Evolutionary conservation across 2,888 invertebrate species (phyloP), one percentile per base, ranked within the genome.

Genomic region (Dorcus hopei): DNA sequence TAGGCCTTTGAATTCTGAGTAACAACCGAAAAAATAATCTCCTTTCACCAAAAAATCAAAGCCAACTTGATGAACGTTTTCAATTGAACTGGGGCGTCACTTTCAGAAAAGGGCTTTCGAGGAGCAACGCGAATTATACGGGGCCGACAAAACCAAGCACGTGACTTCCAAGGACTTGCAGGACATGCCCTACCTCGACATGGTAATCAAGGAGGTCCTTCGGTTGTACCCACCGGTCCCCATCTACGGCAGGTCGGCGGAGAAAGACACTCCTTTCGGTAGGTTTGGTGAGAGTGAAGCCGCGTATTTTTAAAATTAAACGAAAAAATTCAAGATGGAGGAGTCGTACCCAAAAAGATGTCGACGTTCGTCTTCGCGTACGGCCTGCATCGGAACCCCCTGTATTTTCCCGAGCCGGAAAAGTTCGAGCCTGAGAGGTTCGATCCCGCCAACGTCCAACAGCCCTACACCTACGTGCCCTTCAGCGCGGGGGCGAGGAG

Each of bases 171-270:
- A 73, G 54, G 80, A 83, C 50, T 64, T 83, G 5, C 73, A 78
- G 49, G 74, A 81, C 60, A 82, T 83, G 82, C 82, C 81, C 68
- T 83, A 83, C 67, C 74, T 83, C 62, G 82, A 83, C 49, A 65
- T 78, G 48, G 81, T 82, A 0, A 80, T 83, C 43, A 84, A 81
- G 62, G 83, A 84, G 68, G 71, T 80, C 0, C 72, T 83, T 43
- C 72, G 84, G 9, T 61, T 84, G 9, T 83, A 77, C 61, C 83
- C 84, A 0, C 77, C 82, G 0, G 83, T 82, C 1, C 83, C 83
- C 1, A 59, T 82, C 0, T 80, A 81, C 56, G 80, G 77, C 62
- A 74, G 83, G 62, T 62, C 70, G 42, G 68, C 80, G 0, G 71
- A 70, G 1, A 76, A 79, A 63, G 81, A 82, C 42, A 70, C 72